Evolutionary conservation across 2,888 invertebrate species (phyloP), one percentile per base, ranked within the genome.

Genomic region (Megastigmus dorsalis): DNA sequence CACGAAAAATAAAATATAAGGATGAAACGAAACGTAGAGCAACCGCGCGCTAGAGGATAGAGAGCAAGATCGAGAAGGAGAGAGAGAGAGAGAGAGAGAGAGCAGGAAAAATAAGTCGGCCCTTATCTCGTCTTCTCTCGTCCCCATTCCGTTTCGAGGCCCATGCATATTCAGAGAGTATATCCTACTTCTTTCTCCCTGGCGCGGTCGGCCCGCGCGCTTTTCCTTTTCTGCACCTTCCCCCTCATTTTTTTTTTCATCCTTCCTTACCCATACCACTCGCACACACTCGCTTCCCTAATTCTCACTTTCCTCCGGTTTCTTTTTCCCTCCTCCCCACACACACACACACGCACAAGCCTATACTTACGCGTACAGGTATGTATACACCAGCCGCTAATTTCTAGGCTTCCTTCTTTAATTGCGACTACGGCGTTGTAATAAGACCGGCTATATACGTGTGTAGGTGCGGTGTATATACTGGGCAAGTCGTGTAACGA

Each of bases 61-160:
- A n/a, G n/a, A n/a, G n/a, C n/a, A n/a, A n/a, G n/a, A n/a, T n/a
- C n/a, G n/a, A 81, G 80, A 81, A 81, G 80, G 45, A n/a, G 77
- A 83, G 86, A 84, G n/a, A n/a, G n/a, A n/a, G n/a, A n/a, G n/a
- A n/a, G n/a, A n/a, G n/a, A n/a, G 84, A 84, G 83, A 84, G 84
- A n/a, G 82, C 84, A 84, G 84, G 84, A 84, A 86, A 85, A 86
- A 85, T 85, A 86, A 87, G 85, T 85, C 84, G 86, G 80, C 84
- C 84, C 85, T 87, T 85, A 86, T 86, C 86, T 85, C 84, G 81
- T 82, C 82, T 81, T 80, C 82, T 83, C 48, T 10, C 41, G 6
- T 10, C 82, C 83, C 82, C 83, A 82, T 84, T 82, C 82, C 84
- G 84, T 85, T 86, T 86, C 15, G 43, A n/a, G 81, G 82, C 80